Percentiles rank a stretch among this genome's conserved stretches.
These are phyloP conservation scores for Cyclura pinguis DNA, from an alignment of 2,797 vertebrate genomes.

Conservation along the genomic window DNA sequence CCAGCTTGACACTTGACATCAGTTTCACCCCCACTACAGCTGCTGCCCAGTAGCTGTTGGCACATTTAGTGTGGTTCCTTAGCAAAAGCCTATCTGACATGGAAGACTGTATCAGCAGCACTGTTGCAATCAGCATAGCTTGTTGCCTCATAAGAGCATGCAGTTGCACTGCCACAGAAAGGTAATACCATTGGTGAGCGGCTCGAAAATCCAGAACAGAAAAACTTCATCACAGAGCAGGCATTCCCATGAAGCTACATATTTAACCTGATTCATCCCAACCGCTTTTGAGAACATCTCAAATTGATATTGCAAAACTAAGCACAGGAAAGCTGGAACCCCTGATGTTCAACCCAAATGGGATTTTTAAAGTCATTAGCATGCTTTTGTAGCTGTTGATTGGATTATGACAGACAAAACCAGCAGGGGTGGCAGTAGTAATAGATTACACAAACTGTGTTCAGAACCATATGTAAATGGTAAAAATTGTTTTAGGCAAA, in stretches of 20 bases:
- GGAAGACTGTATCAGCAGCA: no score
- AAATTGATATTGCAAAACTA: slow-evolving; percentile 36
- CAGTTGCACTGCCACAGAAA: no score
- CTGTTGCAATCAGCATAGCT: no score
- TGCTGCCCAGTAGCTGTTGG: no score
- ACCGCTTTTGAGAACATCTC: not conserved
- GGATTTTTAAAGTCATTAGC: slow-evolving; percentile 36
- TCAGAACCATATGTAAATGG: slow-evolving; percentile 57
- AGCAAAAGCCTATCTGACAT: no score
- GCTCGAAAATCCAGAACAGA: rapidly evolving
- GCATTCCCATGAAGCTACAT: slow-evolving; percentile 14
- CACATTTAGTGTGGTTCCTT: no score
- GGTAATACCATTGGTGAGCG: no score
- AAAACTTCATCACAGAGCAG: slow-evolving; percentile 37
- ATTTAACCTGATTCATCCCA: slow-evolving; percentile 3
- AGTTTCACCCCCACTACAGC: no score
- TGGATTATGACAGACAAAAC: slow-evolving; percentile 43
- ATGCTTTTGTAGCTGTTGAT: slow-evolving; percentile 45
- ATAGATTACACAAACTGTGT: slow-evolving; percentile 53
- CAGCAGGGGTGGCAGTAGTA: slow-evolving; percentile 12
- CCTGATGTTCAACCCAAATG: slow-evolving; percentile 18
- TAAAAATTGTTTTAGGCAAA: slow-evolving; percentile 59
- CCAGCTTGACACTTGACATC: no score
- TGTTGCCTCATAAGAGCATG: no score
- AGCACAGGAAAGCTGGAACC: slow-evolving; percentile 16